Conservation (phyloP, 2,797 vertebrate species). For the Eulemur albifrons region DNA sequence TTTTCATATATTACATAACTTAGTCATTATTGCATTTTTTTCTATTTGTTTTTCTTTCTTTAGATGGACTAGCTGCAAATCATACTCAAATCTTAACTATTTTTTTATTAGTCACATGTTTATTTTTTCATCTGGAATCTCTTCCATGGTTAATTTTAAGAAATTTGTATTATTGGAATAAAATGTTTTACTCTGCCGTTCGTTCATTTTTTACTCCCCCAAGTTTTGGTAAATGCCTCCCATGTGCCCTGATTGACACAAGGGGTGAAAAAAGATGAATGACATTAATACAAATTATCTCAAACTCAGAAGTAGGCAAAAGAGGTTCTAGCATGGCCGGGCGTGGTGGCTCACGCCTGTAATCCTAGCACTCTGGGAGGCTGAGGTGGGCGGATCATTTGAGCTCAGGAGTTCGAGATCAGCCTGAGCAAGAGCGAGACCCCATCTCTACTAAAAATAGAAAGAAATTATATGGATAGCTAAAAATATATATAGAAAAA, state of each 20-base stretch:
- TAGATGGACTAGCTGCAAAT: background rate
- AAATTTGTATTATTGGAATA: background rate
- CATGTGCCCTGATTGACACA: background rate
- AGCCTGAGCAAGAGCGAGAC: too few relatives aligned
- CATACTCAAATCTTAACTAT: background rate
- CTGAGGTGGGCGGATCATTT: too few relatives aligned
- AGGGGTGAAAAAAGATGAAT: background rate
- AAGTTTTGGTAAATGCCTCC: conserved; percentile 1
- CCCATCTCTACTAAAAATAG: too few relatives aligned
- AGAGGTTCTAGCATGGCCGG: background rate
- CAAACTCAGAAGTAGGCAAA: conserved; percentile 29
- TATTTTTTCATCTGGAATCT: conserved; percentile 33
- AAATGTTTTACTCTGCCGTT: conserved; percentile 9
- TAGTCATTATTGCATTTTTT: conserved; percentile 12
- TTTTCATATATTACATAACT: conserved; percentile 42
- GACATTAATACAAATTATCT: background rate
- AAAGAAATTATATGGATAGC: too few relatives aligned
- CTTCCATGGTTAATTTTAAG: conserved; percentile 8
- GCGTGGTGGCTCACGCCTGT: too few relatives aligned
- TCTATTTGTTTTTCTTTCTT: conserved; percentile 25
- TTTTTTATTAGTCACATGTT: conserved; percentile 2
- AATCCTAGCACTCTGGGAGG: too few relatives aligned
- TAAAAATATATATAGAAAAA: too few relatives aligned
- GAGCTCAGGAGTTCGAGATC: too few relatives aligned
- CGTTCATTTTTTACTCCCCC: background rate